Conservation (phyloP, 2,113 vertebrate species). For the Arothron firmamentum region DNA sequence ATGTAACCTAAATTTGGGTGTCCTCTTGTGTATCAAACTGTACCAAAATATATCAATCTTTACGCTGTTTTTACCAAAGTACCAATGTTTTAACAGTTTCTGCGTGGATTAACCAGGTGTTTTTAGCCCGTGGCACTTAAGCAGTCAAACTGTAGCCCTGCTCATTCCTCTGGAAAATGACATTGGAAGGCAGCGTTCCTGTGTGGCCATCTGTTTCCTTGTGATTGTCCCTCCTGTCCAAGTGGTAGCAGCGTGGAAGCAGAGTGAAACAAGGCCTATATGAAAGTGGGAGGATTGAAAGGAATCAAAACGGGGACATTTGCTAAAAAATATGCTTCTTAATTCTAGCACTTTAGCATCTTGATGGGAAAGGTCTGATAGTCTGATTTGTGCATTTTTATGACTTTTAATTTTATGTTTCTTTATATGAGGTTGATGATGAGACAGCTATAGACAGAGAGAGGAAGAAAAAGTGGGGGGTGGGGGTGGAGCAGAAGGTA, state of each 20-base stretch:
- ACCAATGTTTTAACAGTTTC: background rate
- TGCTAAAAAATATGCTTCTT: slow-evolving; percentile 3
- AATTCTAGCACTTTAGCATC: background rate
- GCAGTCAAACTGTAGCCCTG: slow-evolving; percentile 42
- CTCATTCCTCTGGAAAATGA: slow-evolving; percentile 55
- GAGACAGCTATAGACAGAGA: slow-evolving; percentile 23
- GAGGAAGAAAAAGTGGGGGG: slow-evolving; percentile 12
- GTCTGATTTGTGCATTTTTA: background rate
- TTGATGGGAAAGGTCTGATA: background rate
- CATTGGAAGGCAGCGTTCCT: slow-evolving; percentile 55
- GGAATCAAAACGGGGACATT: background rate
- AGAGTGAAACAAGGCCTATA: slow-evolving; percentile 14
- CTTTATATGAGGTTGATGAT: slow-evolving; percentile 10
- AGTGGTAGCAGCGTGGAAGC: slow-evolving; percentile 40
- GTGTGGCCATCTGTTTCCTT: slow-evolving; percentile 67
- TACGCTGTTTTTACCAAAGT: background rate
- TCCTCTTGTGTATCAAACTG: too few species aligned
- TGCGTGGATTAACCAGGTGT: background rate
- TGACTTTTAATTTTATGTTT: slow-evolving; percentile 33
- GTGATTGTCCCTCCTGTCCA: slow-evolving; percentile 56
- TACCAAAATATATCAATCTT: background rate
- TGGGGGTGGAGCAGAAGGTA: slow-evolving; percentile 13
- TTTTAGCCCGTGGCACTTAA: slow-evolving; percentile 29
- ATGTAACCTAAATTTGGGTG: too few species aligned
- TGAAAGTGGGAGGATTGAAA: background rate